Percentiles rank a stretch among this genome's conserved stretches.
phyloP scores from a whole-genome alignment of 2,888 invertebrate genomes.

The Polyommatus iphigenia region DNA sequence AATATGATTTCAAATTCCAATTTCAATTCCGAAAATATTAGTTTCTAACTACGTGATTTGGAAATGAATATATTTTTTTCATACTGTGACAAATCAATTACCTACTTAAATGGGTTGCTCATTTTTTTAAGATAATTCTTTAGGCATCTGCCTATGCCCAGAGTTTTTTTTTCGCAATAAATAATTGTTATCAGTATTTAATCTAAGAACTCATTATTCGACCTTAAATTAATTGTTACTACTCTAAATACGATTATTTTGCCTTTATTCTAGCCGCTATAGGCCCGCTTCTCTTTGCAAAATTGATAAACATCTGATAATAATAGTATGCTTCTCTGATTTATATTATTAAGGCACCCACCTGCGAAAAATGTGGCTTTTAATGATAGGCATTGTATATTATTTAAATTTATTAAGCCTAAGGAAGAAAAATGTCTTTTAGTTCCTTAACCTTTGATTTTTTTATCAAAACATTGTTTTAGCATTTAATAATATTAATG shows the following conservation, averaged over 20 bases:
- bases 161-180: background rate
- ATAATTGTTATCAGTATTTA: background rate
- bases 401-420: background rate
- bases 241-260: background rate
- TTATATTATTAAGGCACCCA: background rate
- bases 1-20: too few relatives aligned
- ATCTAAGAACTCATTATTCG: background rate
- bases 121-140: background rate
- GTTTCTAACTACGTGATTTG: too few relatives aligned
- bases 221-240: background rate
- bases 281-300: background rate
- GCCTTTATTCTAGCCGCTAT: background rate
- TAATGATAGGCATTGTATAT: constrained; percentile 6
- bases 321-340: background rate
- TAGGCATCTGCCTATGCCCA: background rate
- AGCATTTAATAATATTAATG: background rate
- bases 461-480: background rate
- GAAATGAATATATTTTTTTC: background rate
- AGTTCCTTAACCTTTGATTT: constrained; percentile 12
- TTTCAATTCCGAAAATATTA: too few relatives aligned
- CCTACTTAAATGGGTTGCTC: background rate
- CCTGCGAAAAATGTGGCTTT: background rate
- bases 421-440: background rate
- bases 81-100: background rate
- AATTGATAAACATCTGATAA: background rate